Base-by-base conservation (phyloP, 2,797 vertebrate species). In the Lithobates pipiens region DNA sequence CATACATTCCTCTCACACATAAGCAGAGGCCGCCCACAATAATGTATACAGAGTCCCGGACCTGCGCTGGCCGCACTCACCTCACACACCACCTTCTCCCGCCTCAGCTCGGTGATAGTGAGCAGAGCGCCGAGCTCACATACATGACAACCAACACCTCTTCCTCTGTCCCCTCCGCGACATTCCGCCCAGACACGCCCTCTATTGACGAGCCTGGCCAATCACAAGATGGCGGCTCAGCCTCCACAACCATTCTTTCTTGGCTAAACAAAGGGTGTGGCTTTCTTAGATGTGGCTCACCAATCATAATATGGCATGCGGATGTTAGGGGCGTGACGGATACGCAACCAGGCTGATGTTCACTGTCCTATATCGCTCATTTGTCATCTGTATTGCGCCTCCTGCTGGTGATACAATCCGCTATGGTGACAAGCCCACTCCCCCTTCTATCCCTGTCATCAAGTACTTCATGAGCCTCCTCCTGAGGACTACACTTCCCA, bases 221-320 rank as follows among this genome's bases (percentile, higher is more conserved):
- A 50, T 36, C 74, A 70, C 74, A 82, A 86, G 10, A 86, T 86
- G 85, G 85, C 63, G n/a, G 29, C 71, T 5, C 25, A 61, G 25
- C 10, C 25, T 29, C 65, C 25, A 65, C 23, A 65, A n/a, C 10
- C 7, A 65, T 54, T 9, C n/a, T n/a, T 65, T 25, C 61, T 25
- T 1, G 46, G 36, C 36, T 8, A 50, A 10, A 7, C 61, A 3
- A 13, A 27, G 18, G 65, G 2, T 15, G 16, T 3, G 21, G 21
- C 44, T 13, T 25, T 29, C 10, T 13, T 67, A 67, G 10, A 3
- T 13, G 1, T 13, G 1, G 13, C 27, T 29, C 25, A n/a, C 27
- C 74, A 57, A 18, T 57, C 36, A 50, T 16, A 57, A 18, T 11
- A 18, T 32, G n/a, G 46, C 27, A 23, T 61, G 5, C 21, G 0